Evolutionary conservation across 1,140 invertebrate genomes (phyloP).

Genomic region (Drosophila bocqueti): DNA sequence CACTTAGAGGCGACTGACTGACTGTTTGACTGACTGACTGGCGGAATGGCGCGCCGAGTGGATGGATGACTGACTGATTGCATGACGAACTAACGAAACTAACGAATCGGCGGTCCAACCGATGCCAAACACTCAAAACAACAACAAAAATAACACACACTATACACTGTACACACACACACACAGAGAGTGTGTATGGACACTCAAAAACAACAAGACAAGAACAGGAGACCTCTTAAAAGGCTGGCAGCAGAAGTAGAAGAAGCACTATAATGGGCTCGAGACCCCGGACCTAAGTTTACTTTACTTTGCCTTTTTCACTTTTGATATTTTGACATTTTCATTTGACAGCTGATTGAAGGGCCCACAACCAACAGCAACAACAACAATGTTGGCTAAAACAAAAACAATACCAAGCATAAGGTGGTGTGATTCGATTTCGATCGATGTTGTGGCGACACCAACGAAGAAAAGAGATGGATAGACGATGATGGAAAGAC

Average conservation of each 20-base stretch:
- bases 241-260: slow-evolving; percentile 60
- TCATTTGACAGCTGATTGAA: slow-evolving; percentile 83
- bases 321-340: slow-evolving; percentile 84
- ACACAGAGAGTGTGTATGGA: slow-evolving; percentile 42
- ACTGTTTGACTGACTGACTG: slow-evolving; percentile 24
- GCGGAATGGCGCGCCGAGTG: slow-evolving; percentile 41
- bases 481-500: not conserved
- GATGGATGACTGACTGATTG: slow-evolving; percentile 76
- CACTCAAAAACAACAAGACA: slow-evolving; percentile 43
- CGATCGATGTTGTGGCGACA: slow-evolving; percentile 59
- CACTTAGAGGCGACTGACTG: slow-evolving; percentile 66
- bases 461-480: slow-evolving; percentile 1
- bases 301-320: slow-evolving; percentile 83
- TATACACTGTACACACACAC: slow-evolving; percentile 7
- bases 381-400: slow-evolving; percentile 11
- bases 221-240: slow-evolving; percentile 70
- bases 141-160: slow-evolving; percentile 38
- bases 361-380: slow-evolving; percentile 55
- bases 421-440: slow-evolving; percentile 65
- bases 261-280: slow-evolving; percentile 78
- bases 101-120: slow-evolving; percentile 70
- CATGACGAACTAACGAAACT: slow-evolving; percentile 78
- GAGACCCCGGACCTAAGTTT: slow-evolving; percentile 72
- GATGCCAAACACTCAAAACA: slow-evolving; percentile 56
- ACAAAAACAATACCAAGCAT: slow-evolving; percentile 13